phyloP scores from a whole-genome alignment of 2,888 invertebrate genomes.

The Lutraria lutraria region DNA sequence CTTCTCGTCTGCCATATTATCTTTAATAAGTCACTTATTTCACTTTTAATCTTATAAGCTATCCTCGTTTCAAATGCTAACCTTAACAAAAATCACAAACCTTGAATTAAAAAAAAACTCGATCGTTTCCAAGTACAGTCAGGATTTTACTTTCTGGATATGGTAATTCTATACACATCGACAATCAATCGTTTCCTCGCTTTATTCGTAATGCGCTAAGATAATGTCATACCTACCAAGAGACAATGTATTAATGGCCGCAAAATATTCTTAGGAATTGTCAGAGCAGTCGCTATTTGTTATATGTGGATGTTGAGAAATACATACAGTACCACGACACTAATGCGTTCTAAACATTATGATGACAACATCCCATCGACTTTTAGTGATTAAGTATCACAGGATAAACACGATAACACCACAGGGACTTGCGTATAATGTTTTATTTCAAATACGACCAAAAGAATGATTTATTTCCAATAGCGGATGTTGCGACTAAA shows the following conservation, averaged over 20 bases:
- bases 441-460: not conserved
- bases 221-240: not conserved
- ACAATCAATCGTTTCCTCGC: not conserved
- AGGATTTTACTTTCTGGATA: not conserved
- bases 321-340: not conserved
- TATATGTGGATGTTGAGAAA: not conserved
- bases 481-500: too few species aligned
- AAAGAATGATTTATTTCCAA: not conserved
- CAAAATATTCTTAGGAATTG: not conserved
- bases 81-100: not conserved
- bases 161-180: not conserved
- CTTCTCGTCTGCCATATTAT: constrained; percentile 31
- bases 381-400: not conserved
- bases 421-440: not conserved
- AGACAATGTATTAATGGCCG: not conserved
- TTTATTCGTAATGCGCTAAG: not conserved
- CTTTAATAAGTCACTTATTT: not conserved
- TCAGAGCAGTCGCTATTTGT: not conserved
- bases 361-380: not conserved
- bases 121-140: too few species aligned
- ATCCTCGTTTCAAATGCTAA: not conserved
- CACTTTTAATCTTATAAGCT: not conserved
- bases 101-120: too few species aligned
- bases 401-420: not conserved
- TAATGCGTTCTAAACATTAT: not conserved